Evolutionary conservation across 2,888 invertebrate genomes (phyloP).

Genomic region (Apeira syringaria): DNA sequence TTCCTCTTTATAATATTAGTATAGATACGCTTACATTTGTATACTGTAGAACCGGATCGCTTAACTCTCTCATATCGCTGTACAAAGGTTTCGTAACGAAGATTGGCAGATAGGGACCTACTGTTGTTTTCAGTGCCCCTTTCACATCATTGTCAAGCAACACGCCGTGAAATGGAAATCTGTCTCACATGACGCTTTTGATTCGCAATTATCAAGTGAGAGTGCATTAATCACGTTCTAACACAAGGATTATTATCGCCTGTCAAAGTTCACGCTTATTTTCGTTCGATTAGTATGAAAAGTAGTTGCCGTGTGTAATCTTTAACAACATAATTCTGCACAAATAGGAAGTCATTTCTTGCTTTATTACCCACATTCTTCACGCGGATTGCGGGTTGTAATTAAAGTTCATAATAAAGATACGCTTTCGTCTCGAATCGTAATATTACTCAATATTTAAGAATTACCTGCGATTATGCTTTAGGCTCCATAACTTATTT

Average conservation of each 20-base stretch:
- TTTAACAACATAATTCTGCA: slow-evolving; percentile 39
- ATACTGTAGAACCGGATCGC: slow-evolving; percentile 38
- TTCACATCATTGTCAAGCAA: slow-evolving; percentile 22
- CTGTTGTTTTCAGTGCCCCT: slow-evolving; percentile 23
- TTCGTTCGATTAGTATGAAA: slow-evolving; percentile 20
- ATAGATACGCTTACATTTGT: slow-evolving; percentile 35
- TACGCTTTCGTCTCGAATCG: slow-evolving; percentile 63
- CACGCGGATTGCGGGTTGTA: slow-evolving; percentile 62
- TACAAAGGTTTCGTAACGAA: slow-evolving; percentile 37
- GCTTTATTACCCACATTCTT: slow-evolving; percentile 64
- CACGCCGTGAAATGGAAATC: slow-evolving; percentile 11
- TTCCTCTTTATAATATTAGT: too few species aligned
- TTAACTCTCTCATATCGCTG: slow-evolving; percentile 32
- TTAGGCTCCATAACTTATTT: too few species aligned
- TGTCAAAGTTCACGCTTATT: slow-evolving; percentile 22
- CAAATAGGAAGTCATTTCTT: slow-evolving; percentile 70
- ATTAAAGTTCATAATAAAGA: slow-evolving; percentile 62
- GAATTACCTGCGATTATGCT: not conserved
- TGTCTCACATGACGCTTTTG: slow-evolving; percentile 15
- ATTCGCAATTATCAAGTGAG: slow-evolving; percentile 20
- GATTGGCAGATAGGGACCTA: slow-evolving; percentile 32
- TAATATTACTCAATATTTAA: slow-evolving; percentile 30
- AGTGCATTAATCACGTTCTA: slow-evolving; percentile 22
- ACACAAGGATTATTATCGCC: slow-evolving; percentile 23
- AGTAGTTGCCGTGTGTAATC: slow-evolving; percentile 20